Percentiles rank a stretch among this genome's conserved stretches.
phyloP scores from a whole-genome alignment of 2,113 vertebrate genomes.

The Panurus biarmicus region DNA sequence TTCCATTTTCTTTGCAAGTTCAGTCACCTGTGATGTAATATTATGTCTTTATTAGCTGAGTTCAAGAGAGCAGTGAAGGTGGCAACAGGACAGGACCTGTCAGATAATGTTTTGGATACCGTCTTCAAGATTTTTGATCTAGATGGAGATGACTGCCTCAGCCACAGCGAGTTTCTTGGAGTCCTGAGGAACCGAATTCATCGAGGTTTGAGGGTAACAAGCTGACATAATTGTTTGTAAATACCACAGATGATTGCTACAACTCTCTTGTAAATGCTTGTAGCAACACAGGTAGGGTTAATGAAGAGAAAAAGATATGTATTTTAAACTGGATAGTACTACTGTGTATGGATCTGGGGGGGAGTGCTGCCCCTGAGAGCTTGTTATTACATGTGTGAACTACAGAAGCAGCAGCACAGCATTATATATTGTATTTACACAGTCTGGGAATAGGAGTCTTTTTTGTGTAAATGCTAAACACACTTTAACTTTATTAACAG shows the following conservation, averaged over 20 bases:
- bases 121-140: constrained; percentile 96
- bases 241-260: neutral
- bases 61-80: constrained; percentile 94
- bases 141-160: constrained; percentile 92
- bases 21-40: neutral
- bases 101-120: constrained; percentile 89
- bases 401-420: neutral
- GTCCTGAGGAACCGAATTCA: constrained; percentile 90
- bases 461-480: neutral
- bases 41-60: constrained; percentile 75
- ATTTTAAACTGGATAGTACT: neutral
- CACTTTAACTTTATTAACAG: constrained; percentile 64
- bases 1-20: neutral
- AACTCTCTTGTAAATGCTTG: neutral
- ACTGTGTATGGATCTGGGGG: neutral
- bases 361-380: neutral
- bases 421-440: neutral
- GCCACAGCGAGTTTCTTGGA: constrained; percentile 87
- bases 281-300: neutral
- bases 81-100: constrained; percentile 90
- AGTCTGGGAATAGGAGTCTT: neutral
- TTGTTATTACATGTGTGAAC: neutral
- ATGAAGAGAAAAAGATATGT: neutral
- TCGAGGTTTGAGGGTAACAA: constrained; percentile 88
- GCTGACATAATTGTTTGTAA: neutral